phyloP scores from a whole-genome alignment of 2,797 vertebrate genomes.

The Brotula barbata region DNA sequence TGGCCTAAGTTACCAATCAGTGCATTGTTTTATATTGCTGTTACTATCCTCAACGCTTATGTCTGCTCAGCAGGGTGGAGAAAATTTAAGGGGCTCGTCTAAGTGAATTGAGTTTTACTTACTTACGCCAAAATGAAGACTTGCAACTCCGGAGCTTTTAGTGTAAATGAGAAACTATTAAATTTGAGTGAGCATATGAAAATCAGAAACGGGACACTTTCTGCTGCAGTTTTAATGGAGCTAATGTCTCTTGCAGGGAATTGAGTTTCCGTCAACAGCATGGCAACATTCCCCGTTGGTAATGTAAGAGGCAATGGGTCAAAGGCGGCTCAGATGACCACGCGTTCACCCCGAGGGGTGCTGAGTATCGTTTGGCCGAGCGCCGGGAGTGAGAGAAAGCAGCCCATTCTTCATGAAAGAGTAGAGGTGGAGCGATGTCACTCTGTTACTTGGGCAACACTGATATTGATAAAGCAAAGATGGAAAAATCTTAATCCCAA shows the following conservation, averaged over 20 bases:
- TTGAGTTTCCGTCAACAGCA: constrained; percentile 28
- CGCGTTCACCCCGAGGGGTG: constrained; percentile 37
- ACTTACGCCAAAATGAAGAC: too few relatives aligned
- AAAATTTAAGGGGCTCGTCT: too few relatives aligned
- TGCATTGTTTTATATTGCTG: too few relatives aligned
- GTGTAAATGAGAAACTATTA: too few relatives aligned
- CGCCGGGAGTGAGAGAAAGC: constrained; percentile 20
- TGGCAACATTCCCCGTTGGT: constrained; percentile 36
- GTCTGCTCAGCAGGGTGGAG: too few relatives aligned
- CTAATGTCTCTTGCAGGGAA: constrained; percentile 5
- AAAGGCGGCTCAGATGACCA: constrained; percentile 40
- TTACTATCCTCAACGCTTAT: too few relatives aligned
- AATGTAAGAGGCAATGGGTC: constrained; percentile 48
- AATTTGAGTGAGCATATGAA: constrained; percentile 13
- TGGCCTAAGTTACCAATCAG: too few relatives aligned
- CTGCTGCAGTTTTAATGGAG: constrained; percentile 2
- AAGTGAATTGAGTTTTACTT: too few relatives aligned
- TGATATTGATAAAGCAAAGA: constrained; percentile 31
- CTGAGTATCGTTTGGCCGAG: constrained; percentile 26
- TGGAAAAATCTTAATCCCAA: constrained; percentile 21
- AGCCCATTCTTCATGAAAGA: constrained; percentile 18
- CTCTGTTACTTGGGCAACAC: neutral
- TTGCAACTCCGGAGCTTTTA: too few relatives aligned
- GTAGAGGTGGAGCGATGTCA: constrained; percentile 26
- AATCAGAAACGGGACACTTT: constrained; percentile 16